These are phyloP conservation scores for Dromas ardeola DNA, from an alignment of 2,113 vertebrate genomes.

Conservation along the genomic window DNA sequence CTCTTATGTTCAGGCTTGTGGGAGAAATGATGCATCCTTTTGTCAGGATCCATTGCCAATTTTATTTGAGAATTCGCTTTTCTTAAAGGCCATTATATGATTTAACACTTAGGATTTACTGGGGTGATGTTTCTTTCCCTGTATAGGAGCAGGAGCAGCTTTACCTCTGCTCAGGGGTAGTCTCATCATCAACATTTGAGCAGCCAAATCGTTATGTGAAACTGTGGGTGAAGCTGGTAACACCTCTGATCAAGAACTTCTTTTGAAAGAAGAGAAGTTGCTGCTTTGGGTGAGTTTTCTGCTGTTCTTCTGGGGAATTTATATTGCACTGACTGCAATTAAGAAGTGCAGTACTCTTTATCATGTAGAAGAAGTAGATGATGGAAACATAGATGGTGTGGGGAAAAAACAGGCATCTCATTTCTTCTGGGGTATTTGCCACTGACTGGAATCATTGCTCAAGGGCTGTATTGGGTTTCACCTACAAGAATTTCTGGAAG, in stretches of 20 bases:
- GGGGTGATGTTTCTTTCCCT: background rate
- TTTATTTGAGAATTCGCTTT: background rate
- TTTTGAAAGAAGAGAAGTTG: constrained; percentile 78
- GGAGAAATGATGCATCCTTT: background rate
- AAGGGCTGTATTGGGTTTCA: background rate
- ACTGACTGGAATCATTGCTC: background rate
- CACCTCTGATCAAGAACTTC: constrained; percentile 96
- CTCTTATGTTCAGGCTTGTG: background rate
- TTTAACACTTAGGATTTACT: background rate
- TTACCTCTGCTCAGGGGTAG: constrained; percentile 81
- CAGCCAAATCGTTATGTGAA: constrained; percentile 88
- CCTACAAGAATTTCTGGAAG: background rate
- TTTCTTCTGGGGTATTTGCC: background rate
- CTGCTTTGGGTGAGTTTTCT: constrained; percentile 1
- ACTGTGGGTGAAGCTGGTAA: constrained; percentile 96
- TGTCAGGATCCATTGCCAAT: background rate
- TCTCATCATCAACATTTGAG: constrained; percentile 87
- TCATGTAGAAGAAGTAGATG: background rate
- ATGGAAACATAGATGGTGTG: background rate
- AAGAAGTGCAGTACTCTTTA: background rate
- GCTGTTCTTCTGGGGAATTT: background rate
- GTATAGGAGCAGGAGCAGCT: constrained; percentile 89
- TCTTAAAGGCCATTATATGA: background rate
- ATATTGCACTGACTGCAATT: background rate
- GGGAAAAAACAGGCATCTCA: background rate